A percentile compares a stretch with the other conserved stretches of the same genome.
phyloP scores from a whole-genome alignment of 2,113 vertebrate species.

The Strix uralensis region DNA sequence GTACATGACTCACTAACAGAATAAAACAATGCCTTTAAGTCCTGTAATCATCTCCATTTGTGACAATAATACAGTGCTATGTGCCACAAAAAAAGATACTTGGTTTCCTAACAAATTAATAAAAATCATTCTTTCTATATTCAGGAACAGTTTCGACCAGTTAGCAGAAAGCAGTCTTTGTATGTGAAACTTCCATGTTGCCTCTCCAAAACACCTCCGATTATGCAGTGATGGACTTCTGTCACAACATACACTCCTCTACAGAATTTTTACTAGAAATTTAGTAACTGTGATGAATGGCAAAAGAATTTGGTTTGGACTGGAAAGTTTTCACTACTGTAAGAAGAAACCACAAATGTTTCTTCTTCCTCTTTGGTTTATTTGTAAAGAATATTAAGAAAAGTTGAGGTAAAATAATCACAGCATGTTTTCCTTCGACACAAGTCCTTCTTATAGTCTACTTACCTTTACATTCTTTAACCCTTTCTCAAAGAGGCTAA shows the following conservation, averaged over 20 bases:
- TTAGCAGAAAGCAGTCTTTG: neutral
- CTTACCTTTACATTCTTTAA: constrained; percentile 91
- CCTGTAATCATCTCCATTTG: neutral
- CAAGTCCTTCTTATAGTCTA: neutral
- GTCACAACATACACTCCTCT: neutral
- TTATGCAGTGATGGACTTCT: neutral
- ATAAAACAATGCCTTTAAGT: neutral
- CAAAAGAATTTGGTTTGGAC: neutral
- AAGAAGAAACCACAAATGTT: neutral
- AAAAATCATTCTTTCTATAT: neutral
- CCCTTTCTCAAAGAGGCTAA: constrained; percentile 95
- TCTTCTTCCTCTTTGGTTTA: neutral
- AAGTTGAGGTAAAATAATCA: neutral
- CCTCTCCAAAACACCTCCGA: neutral
- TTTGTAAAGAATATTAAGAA: neutral
- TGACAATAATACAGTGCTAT: neutral
- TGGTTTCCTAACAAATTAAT: neutral
- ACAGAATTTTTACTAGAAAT: neutral
- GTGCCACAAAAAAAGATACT: neutral
- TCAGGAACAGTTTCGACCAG: neutral
- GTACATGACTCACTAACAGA: neutral
- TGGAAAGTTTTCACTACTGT: neutral
- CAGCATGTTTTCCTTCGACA: neutral
- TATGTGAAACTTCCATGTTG: neutral
- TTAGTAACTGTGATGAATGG: neutral